Percentiles rank a stretch among this genome's conserved stretches.
These are phyloP conservation scores for Beris morrisii DNA, from an alignment of 2,888 invertebrate genomes.

Conservation along the genomic window DNA sequence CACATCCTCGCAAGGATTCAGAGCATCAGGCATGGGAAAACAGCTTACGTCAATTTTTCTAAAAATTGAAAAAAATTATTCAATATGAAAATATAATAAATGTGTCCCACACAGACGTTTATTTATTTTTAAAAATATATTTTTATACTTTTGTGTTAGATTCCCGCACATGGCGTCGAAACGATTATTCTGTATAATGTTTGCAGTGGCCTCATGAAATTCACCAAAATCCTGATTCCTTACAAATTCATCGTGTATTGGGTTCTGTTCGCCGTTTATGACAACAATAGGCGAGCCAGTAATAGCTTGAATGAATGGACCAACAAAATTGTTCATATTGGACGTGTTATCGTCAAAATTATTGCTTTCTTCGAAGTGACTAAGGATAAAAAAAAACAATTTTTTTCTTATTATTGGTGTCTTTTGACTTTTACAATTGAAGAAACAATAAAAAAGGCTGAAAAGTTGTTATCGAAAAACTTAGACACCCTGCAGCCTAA, in stretches of 20 bases:
- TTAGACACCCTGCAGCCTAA: no score
- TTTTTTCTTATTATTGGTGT: no score
- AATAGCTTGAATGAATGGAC: constrained; percentile 35
- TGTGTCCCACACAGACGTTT: neutral
- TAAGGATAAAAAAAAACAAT: no score
- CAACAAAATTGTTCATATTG: constrained; percentile 11
- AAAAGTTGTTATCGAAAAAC: no score
- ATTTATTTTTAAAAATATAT: neutral
- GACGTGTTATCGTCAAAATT: neutral
- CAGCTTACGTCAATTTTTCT: constrained; percentile 64
- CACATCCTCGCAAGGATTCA: constrained; percentile 89
- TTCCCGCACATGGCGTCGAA: constrained; percentile 61
- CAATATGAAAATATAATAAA: neutral
- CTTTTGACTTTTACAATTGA: no score
- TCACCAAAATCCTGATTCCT: constrained; percentile 43
- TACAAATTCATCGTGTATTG: constrained; percentile 25
- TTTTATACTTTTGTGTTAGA: constrained; percentile 54
- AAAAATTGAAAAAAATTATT: constrained; percentile 14
- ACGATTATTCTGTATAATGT: constrained; percentile 56
- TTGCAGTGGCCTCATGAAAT: constrained; percentile 58
- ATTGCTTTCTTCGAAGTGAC: no score
- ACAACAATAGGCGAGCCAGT: constrained; percentile 40
- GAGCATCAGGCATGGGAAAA: constrained; percentile 73
- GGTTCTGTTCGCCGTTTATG: constrained; percentile 31
- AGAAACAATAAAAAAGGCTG: no score